These are phyloP conservation scores for Palaemon carinicauda DNA, from an alignment of 1,140 invertebrate species.

Conservation along the genomic window DNA sequence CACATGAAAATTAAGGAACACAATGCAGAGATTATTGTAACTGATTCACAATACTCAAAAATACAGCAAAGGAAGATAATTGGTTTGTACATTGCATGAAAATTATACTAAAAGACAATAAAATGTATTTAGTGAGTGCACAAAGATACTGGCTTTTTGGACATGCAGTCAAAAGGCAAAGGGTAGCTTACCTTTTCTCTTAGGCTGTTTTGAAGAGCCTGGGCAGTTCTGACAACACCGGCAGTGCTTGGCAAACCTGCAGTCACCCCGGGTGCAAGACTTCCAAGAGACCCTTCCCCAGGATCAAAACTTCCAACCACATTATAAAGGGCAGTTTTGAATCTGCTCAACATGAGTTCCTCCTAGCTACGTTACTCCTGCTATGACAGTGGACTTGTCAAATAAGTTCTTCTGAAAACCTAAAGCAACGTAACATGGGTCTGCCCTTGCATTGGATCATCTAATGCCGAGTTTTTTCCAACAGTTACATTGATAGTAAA, in stretches of 20 bases:
- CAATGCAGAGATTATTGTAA: too few species aligned
- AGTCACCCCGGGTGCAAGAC: constrained; percentile 47
- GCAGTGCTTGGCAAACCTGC: constrained; percentile 23
- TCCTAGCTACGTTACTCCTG: background rate
- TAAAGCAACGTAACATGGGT: too few species aligned
- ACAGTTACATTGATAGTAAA: too few species aligned
- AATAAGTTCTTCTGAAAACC: background rate
- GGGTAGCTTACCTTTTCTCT: constrained; percentile 33
- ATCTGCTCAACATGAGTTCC: constrained; percentile 63
- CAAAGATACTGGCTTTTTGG: too few species aligned
- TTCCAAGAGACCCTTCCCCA: constrained; percentile 60
- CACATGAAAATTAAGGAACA: too few species aligned
- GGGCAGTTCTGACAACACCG: constrained; percentile 1
- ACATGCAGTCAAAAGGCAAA: background rate
- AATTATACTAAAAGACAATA: too few species aligned
- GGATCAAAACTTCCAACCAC: constrained; percentile 63
- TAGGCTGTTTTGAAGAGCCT: background rate
- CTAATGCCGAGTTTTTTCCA: too few species aligned
- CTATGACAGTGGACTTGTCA: background rate
- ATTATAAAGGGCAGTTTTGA: constrained; percentile 64
- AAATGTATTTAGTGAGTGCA: too few species aligned
- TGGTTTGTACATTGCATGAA: too few species aligned
- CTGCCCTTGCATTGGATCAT: too few species aligned
- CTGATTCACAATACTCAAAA: too few species aligned
- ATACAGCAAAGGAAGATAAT: too few species aligned